phyloP scores from a whole-genome alignment of 2,888 invertebrate genomes.

The Elgonia sp. region DNA sequence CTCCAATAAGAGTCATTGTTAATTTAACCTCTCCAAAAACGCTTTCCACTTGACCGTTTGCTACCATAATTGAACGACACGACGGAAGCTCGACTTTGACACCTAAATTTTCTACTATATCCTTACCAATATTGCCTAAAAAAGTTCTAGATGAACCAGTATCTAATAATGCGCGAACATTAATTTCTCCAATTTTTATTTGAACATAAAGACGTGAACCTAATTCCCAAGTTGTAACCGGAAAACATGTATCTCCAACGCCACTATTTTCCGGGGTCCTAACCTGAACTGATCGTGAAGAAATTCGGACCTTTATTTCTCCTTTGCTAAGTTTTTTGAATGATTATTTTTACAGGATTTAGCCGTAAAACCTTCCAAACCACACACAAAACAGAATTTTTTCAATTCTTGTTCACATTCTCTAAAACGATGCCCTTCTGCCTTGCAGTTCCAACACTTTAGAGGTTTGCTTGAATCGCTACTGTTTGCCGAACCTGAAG shows the following conservation, averaged over 20 bases:
- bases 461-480: background rate
- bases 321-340: constrained; percentile 21
- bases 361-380: background rate
- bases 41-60: constrained; percentile 15
- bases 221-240: constrained; percentile 46
- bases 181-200: background rate
- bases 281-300: background rate
- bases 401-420: constrained; percentile 6
- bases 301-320: constrained; percentile 42
- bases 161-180: constrained; percentile 28
- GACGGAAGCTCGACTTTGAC: background rate
- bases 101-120: background rate
- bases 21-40: constrained; percentile 16
- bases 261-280: constrained; percentile 32
- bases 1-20: background rate
- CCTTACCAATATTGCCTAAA: constrained; percentile 27
- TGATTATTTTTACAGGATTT: constrained; percentile 8
- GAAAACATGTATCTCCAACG: constrained; percentile 34
- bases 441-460: constrained; percentile 51
- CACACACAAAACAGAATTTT: constrained; percentile 43
- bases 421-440: constrained; percentile 21
- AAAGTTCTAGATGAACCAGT: constrained; percentile 53
- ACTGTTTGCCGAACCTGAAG: too few species aligned
- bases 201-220: constrained; percentile 17
- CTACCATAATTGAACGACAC: constrained; percentile 13